Base-by-base conservation (phyloP, 2,113 vertebrate genomes). In the Nerophis ophidion region DNA sequence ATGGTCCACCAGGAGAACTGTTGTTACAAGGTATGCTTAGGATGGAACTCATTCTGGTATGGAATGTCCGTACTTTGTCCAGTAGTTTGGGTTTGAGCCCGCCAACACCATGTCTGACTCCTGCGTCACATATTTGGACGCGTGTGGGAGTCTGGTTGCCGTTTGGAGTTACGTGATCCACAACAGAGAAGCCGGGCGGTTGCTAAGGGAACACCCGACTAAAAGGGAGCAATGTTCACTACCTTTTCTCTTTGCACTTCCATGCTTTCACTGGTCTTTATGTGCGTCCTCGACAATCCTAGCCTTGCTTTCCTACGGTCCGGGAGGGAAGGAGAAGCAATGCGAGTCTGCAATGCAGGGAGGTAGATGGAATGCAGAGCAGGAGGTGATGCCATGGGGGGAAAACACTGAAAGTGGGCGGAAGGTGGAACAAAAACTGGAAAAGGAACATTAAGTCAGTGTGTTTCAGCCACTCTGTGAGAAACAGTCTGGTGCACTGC, bases 1-100 rank as follows among this genome's bases (percentile, higher is more conserved):
- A 94, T 96, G 95, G 95, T 95, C 56, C 95, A 95, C 83, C 95
- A 96, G 92, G 95, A 97, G 67, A 94, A 91, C 87, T 95, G 93
- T 83, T 89, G 92, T 46, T 93, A 97, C 81, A 92, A 97, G 95
- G 95, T 97, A 90, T 81, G 55, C 68, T 42, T 7, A 17, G 0
- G 58, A 61, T 61, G 48, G 11, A 60, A 56, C 1, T 3, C 55
- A 57, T 35, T 35, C 26, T 44, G 7, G 26, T 60, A 33, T 36
- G 16, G 7, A 54, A 35, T 14, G 14, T 54, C 5, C 4, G 16
- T 61, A 63, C n/a, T n/a, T 63, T 68, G 59, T 15, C 14, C 48
- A 44, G 38, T 14, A 58, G 35, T 61, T 57, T 11, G 13, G 60
- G 3, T 0, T 10, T 12, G 66, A 61, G 38, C 44, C 44, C 35